phyloP scores from a whole-genome alignment of 2,797 vertebrate species.

The Pachyuromys duprasi region DNA sequence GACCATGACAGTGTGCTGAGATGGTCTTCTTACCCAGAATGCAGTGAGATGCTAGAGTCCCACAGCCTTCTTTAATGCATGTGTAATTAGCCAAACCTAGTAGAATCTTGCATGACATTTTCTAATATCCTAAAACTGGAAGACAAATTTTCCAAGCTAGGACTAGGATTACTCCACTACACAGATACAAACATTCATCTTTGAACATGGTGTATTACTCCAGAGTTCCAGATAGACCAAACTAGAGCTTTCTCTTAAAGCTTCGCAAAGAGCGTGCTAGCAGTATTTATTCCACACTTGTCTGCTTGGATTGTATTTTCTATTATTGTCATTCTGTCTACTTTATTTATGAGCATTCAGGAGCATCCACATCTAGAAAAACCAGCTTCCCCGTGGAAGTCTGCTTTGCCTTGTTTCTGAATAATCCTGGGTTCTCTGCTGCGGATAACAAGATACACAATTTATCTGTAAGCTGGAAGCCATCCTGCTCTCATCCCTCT shows the following conservation, averaged over 20 bases:
- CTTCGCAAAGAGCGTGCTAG: background rate
- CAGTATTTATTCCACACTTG: background rate
- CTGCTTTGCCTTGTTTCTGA: background rate
- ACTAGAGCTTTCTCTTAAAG: background rate
- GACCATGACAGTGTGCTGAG: background rate
- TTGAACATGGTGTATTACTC: background rate
- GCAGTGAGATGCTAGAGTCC: background rate
- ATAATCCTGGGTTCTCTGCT: background rate
- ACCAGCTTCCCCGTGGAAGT: background rate
- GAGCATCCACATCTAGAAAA: background rate
- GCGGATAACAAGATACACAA: background rate
- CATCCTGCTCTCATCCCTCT: slow-evolving; percentile 1
- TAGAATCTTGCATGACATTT: slow-evolving; percentile 35
- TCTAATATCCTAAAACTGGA: background rate
- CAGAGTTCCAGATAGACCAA: background rate
- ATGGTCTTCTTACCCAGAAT: background rate
- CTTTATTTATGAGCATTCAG: background rate
- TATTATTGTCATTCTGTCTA: background rate
- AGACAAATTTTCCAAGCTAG: background rate
- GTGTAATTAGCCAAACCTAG: background rate
- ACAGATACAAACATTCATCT: background rate
- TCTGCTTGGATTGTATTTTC: background rate
- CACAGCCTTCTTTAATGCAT: background rate
- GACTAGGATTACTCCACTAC: background rate
- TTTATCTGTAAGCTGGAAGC: background rate